phyloP scores from a whole-genome alignment of 2,888 invertebrate genomes.

The Heliothis peltigera region DNA sequence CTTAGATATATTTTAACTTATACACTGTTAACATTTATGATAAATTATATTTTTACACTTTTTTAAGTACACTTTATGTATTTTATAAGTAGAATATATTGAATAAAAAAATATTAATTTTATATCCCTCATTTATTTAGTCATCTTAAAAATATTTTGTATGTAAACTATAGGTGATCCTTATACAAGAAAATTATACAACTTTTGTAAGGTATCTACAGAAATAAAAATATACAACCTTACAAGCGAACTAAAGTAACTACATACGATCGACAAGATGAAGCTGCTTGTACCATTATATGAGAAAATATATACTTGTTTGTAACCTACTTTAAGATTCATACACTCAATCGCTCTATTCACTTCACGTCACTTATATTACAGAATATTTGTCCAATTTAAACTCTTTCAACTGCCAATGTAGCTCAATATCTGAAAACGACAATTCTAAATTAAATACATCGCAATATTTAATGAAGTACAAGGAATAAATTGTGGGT shows the following conservation, averaged over 20 bases:
- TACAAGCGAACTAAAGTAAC: slow-evolving; percentile 47
- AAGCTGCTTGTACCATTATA: slow-evolving; percentile 59
- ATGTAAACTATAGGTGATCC: slow-evolving; percentile 47
- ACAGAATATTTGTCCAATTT: slow-evolving; percentile 58
- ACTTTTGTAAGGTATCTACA: slow-evolving; percentile 51
- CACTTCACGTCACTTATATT: slow-evolving; percentile 61
- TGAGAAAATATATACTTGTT: slow-evolving; percentile 30
- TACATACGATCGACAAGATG: slow-evolving; percentile 48
- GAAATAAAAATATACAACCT: slow-evolving; percentile 57
- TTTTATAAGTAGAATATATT: slow-evolving; percentile 4
- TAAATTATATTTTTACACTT: slow-evolving; percentile 13
- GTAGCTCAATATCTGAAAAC: slow-evolving; percentile 49
- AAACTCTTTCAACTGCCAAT: slow-evolving; percentile 22
- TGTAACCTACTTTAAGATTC: slow-evolving; percentile 45
- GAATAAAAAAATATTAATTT: slow-evolving; percentile 38
- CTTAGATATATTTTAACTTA: slow-evolving; percentile 8
- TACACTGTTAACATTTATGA: slow-evolving; percentile 30
- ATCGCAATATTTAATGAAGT: background rate
- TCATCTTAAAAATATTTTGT: slow-evolving; percentile 60
- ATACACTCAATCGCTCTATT: slow-evolving; percentile 57
- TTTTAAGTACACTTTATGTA: slow-evolving; percentile 14
- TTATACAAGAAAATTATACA: slow-evolving; percentile 50
- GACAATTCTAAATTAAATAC: background rate
- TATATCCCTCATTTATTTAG: slow-evolving; percentile 58
- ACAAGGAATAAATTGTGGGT: background rate